Conservation (phyloP, 1,140 invertebrate species). For the Trichoplusia ni region DNA sequence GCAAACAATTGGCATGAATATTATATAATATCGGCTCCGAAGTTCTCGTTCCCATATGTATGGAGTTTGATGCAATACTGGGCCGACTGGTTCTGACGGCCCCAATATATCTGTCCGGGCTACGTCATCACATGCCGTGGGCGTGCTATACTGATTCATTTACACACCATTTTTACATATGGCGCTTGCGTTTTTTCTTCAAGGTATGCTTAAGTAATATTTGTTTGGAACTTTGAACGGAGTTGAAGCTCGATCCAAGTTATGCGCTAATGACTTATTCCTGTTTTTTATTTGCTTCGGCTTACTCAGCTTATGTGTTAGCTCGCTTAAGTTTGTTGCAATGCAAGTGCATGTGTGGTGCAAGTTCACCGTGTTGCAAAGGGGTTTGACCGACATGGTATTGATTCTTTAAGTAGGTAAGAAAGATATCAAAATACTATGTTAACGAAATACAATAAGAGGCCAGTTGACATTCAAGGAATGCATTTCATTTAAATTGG, state of each 20-base stretch:
- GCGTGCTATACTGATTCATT: slow-evolving; percentile 39
- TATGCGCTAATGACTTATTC: background rate
- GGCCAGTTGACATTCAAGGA: too few relatives aligned
- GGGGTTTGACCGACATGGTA: too few relatives aligned
- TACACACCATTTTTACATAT: slow-evolving; percentile 30
- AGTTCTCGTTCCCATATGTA: slow-evolving; percentile 55
- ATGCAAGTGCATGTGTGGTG: too few relatives aligned
- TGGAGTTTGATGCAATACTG: slow-evolving; percentile 62
- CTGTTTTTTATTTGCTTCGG: background rate
- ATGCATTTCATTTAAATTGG: too few relatives aligned
- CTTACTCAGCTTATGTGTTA: too few relatives aligned
- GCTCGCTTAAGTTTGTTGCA: too few relatives aligned
- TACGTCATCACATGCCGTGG: slow-evolving; percentile 45
- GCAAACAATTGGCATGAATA: slow-evolving; percentile 24
- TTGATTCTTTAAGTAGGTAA: too few relatives aligned
- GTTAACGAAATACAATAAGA: too few relatives aligned
- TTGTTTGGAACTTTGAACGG: background rate
- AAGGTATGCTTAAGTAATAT: slow-evolving; percentile 13
- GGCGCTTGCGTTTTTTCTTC: slow-evolving; percentile 10
- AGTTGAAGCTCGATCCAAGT: background rate
- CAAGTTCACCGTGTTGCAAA: too few relatives aligned
- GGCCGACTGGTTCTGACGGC: slow-evolving; percentile 58
- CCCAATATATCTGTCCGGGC: slow-evolving; percentile 52
- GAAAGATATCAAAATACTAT: too few relatives aligned
- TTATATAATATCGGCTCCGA: slow-evolving; percentile 38